These are phyloP conservation scores for Dendroctonus valens DNA, from an alignment of 1,140 invertebrate species.

Conservation along the genomic window DNA sequence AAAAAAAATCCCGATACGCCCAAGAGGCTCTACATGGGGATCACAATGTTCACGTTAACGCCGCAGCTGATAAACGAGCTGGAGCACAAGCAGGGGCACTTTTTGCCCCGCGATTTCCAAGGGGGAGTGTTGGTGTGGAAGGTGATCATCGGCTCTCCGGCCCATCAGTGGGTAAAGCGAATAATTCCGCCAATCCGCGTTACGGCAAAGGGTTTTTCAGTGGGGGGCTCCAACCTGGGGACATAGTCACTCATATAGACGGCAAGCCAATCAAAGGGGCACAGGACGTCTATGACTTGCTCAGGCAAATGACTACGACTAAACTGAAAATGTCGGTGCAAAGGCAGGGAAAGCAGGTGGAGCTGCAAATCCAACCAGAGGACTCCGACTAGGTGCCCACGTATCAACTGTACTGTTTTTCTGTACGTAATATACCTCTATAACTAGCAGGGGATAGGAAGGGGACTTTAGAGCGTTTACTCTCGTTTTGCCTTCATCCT, in stretches of 20 bases:
- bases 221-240: conserved; percentile 77
- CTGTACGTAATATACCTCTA: no score
- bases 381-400: conserved; percentile 36
- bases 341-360: conserved; percentile 37
- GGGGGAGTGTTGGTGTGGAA: conserved; percentile 85
- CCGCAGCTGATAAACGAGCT: conserved; percentile 75
- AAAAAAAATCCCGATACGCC: conserved; percentile 37
- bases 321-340: conserved; percentile 40
- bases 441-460: background rate
- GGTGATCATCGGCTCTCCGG: conserved; percentile 82
- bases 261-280: conserved; percentile 64
- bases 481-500: background rate
- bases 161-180: conserved; percentile 67
- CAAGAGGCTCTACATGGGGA: conserved; percentile 72
- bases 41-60: conserved; percentile 85
- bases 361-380: conserved; percentile 42
- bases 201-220: conserved; percentile 52
- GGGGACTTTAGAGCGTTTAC: no score
- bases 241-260: conserved; percentile 83
- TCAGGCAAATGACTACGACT: conserved; percentile 29
- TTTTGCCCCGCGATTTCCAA: conserved; percentile 59
- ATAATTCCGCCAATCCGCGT: conserved; percentile 6
- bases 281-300: conserved; percentile 54
- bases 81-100: conserved; percentile 54
- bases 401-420: no score